Evolutionary conservation across 2,797 vertebrate species (phyloP).

Genomic region (Neopelma chrysocephalum): DNA sequence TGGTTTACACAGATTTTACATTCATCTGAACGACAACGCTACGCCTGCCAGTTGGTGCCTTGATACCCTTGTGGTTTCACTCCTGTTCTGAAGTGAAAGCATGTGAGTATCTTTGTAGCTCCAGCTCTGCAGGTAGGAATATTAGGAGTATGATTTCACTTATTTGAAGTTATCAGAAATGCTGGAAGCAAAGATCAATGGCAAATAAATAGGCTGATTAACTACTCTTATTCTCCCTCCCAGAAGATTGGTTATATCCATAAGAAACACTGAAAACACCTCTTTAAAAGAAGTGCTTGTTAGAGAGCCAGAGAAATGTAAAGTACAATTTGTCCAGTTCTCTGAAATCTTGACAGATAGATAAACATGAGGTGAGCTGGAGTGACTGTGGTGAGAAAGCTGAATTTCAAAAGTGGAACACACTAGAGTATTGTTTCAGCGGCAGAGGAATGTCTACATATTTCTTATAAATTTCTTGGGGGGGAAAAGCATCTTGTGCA

Average conservation of each 20-base stretch:
- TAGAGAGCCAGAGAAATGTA: fast-evolving
- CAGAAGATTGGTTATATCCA: not conserved
- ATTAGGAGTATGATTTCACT: not conserved
- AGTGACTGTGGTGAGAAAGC: not conserved
- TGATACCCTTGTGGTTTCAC: not conserved
- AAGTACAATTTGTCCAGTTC: not conserved
- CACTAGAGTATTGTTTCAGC: not conserved
- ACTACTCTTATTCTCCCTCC: not conserved
- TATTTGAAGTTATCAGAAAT: not conserved
- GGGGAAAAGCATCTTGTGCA: fast-evolving
- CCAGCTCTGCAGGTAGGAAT: not conserved
- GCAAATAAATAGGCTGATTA: not conserved
- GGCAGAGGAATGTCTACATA: not conserved
- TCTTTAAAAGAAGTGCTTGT: not conserved
- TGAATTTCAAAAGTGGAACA: not conserved
- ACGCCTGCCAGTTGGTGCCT: fast-evolving
- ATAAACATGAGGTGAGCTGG: not conserved
- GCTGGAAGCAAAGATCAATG: not conserved
- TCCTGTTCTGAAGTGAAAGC: not conserved
- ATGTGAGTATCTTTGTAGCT: not conserved
- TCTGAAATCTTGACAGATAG: not conserved
- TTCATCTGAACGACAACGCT: not conserved
- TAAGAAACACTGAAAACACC: not conserved
- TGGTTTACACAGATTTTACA: not conserved
- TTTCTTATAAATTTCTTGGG: not conserved